Percentiles rank a stretch among this genome's conserved stretches.
Evolutionary conservation across 2,888 invertebrate genomes (phyloP).

Genomic region (Pollenia amentaria): DNA sequence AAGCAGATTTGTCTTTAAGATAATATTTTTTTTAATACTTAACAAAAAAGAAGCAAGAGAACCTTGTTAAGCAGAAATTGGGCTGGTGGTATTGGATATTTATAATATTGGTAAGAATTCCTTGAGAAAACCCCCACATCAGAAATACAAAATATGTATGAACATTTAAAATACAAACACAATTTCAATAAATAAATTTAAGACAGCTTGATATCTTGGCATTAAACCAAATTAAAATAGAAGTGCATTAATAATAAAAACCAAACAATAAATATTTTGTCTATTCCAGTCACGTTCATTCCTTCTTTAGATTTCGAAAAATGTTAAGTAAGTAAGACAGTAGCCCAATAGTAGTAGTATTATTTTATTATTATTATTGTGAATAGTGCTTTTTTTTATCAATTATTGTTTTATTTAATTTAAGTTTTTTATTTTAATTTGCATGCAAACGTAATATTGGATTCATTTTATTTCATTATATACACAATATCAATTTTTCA

Average conservation of each 20-base stretch:
- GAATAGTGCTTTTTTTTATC: constrained; percentile 22
- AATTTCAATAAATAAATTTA: constrained; percentile 6
- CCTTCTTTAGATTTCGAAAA: constrained; percentile 32
- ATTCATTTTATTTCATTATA: background rate
- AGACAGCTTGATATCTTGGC: constrained; percentile 49
- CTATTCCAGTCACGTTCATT: constrained; percentile 38
- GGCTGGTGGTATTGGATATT: constrained; percentile 2
- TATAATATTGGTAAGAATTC: constrained; percentile 50
- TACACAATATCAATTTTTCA: constrained; percentile 40
- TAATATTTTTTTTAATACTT: background rate
- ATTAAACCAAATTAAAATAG: constrained; percentile 16
- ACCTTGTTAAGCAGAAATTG: constrained; percentile 73
- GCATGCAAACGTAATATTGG: constrained; percentile 15
- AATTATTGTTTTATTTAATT: constrained; percentile 12
- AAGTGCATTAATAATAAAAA: background rate
- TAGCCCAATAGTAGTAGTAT: constrained; percentile 36
- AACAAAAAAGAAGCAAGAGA: constrained; percentile 47
- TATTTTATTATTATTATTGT: background rate
- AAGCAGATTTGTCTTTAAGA: background rate
- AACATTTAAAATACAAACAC: background rate
- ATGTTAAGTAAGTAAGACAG: constrained; percentile 50
- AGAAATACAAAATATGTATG: background rate
- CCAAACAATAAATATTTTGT: background rate
- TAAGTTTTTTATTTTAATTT: constrained; percentile 2
- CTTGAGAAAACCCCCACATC: constrained; percentile 62